Base-by-base conservation (phyloP, 2,797 vertebrate genomes). In the Premnoplex brunnescens region DNA sequence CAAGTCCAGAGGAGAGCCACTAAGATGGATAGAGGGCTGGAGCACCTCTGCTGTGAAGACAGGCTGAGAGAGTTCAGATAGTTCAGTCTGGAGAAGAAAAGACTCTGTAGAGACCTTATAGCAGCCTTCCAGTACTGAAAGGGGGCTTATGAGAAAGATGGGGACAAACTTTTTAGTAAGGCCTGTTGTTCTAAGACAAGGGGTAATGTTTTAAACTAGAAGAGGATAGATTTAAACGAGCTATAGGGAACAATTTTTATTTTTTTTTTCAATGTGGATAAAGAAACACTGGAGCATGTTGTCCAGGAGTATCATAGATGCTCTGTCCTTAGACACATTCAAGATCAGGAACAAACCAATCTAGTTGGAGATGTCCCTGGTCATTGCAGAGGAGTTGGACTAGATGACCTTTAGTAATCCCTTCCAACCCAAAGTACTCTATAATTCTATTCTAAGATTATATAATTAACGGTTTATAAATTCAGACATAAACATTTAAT, bases 401-500 rank as follows among this genome's bases (percentile, higher is more conserved):
- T 17, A 27, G 59, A 59, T 54, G 46, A 76, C 37, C 17, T 82
- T 76, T 66, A 59, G 51, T 54, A 52, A 5, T 55, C 78, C 23
- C 28, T 72, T 87, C 17, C 72, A 72, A 55, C 41, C 7, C 59
- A 60, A 55, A 77, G 52, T 76, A 54, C 60, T 82, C 39, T 54
- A 11, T 44, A 43, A 54, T 78, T 54, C 17, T 72, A 18, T 37
- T 39, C 43, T 67, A 67, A 51, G 48, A 56, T 39, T 56, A 34
- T 46, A 39, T 67, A 66, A 88, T 73, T 78, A 93, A 96, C 91
- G 78, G 68, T 82, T 97, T 96, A 94, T 94, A 93, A 95, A 96
- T 94, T 91, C 86, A 80, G 69, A 60, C n/a, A 88, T 95, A 72
- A 95, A 95, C 93, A 74, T 48, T 89, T 95, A 95, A 95, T 96